Conservation (phyloP, 2,797 vertebrate genomes). For the Pelochelys cantorii region DNA sequence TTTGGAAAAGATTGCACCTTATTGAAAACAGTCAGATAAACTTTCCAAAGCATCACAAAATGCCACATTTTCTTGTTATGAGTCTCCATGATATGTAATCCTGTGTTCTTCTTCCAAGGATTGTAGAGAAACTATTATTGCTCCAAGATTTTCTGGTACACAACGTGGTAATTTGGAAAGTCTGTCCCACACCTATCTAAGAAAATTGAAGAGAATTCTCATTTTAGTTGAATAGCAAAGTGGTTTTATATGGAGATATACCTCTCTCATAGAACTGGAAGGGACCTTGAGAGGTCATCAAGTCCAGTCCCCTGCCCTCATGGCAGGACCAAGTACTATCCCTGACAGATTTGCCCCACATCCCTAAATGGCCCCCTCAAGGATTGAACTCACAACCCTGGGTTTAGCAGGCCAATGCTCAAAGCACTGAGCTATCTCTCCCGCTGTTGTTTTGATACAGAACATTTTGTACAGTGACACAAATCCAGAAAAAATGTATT, state of each 20-base stretch:
- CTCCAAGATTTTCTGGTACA: not conserved
- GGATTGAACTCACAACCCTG: too few relatives aligned
- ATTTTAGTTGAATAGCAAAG: not conserved
- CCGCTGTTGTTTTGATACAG: too few relatives aligned
- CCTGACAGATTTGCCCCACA: too few relatives aligned
- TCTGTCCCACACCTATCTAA: not conserved
- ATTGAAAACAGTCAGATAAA: not conserved
- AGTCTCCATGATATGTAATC: not conserved
- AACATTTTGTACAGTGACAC: not conserved
- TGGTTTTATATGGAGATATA: not conserved
- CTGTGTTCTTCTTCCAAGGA: not conserved
- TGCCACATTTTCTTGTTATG: not conserved
- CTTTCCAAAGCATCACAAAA: not conserved
- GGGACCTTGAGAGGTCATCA: too few relatives aligned
- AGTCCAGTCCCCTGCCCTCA: too few relatives aligned
- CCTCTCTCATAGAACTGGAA: too few relatives aligned
- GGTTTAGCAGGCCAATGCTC: too few relatives aligned
- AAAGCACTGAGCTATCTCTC: too few relatives aligned
- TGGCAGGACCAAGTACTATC: too few relatives aligned
- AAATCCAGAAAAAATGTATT: not conserved
- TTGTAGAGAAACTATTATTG: not conserved
- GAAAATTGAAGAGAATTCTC: not conserved
- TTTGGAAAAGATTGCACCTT: not conserved
- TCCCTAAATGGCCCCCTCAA: too few relatives aligned
- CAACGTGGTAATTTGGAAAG: not conserved